These are phyloP conservation scores for Tenrec ecaudatus DNA, from an alignment of 2,113 vertebrate genomes.

Conservation along the genomic window DNA sequence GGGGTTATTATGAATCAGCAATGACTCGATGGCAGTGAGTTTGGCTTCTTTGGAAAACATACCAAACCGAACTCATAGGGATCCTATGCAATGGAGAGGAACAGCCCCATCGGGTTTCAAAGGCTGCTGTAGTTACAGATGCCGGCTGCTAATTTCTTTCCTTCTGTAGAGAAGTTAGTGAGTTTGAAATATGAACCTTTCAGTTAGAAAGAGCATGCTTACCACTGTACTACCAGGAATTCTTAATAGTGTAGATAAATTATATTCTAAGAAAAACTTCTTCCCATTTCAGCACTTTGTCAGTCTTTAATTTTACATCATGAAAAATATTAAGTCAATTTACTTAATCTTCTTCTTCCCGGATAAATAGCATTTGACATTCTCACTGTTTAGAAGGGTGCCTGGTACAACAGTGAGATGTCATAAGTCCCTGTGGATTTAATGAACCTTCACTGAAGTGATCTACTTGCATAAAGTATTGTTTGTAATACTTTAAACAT, in stretches of 20 bases:
- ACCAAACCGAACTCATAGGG: too few species aligned
- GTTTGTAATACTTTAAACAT: conserved; percentile 36
- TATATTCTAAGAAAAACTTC: too few species aligned
- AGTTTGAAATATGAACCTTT: background rate
- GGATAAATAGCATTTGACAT: conserved; percentile 1
- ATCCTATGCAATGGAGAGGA: too few species aligned
- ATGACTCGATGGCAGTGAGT: too few species aligned
- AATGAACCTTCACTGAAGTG: background rate
- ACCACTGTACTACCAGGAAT: background rate
- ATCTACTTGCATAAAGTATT: background rate
- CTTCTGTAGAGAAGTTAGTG: too few species aligned
- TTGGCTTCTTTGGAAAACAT: too few species aligned
- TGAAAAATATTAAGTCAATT: conserved; percentile 28
- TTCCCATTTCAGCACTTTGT: too few species aligned
- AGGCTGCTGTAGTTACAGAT: too few species aligned
- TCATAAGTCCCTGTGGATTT: too few species aligned
- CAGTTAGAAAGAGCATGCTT: background rate
- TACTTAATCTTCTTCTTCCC: background rate
- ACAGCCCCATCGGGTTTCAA: too few species aligned
- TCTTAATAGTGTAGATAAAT: background rate
- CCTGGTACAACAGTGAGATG: background rate
- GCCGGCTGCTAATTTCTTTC: too few species aligned
- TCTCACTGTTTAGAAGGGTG: background rate
- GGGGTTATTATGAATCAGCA: too few species aligned
- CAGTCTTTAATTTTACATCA: background rate